Evolutionary conservation across 2,888 invertebrate species (phyloP), one percentile per base, ranked within the genome.

Genomic region (Steinernema scapterisci): DNA sequence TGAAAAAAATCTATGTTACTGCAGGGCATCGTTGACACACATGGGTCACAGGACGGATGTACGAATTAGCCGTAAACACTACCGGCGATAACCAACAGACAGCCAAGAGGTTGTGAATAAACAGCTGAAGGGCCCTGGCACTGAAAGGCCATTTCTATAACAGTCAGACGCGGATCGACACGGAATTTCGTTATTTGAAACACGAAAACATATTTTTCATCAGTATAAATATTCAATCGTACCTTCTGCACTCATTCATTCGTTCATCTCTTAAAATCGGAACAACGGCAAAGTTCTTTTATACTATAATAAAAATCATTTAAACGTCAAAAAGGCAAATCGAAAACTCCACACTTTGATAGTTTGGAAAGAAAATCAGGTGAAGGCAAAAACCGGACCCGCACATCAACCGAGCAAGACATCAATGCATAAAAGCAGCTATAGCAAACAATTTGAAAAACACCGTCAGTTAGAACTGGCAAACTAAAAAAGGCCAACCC

Each of bases 121-220:
- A 63, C 31, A 63, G 63, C 63, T 63, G 63, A 63, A 63, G 63
- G 63, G 63, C 63, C 27, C 31, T 63, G 63, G 63, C 63, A 63
- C 63, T 63, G 63, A 63, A 63, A 63, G 63, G 63, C 63, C 63
- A 31, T 63, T 2, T 63, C 63, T 63, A 27, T 31, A 63, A 27
- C 63, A 63, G 31, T 63, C 63, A 63, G 31, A 31, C 63, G 31
- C 63, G 63, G n/a, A 63, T 11, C 27, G 9, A 63, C 63, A 63
- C 63, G 63, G 25, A 63, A 63, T 31, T n/a, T 13, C 2, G 48
- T 48, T 48, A 48, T 48, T 3, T 19, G 5, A 5, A 48, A n/a
- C 63, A 25, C 63, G 63, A 7, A 63, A n/a, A 31, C 16, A 63
- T 31, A 6, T 6, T 31, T 16, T 13, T 5, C 52, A 48, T 23